Conservation (phyloP, 2,888 invertebrate genomes). For the Geophilus truncorum region DNA sequence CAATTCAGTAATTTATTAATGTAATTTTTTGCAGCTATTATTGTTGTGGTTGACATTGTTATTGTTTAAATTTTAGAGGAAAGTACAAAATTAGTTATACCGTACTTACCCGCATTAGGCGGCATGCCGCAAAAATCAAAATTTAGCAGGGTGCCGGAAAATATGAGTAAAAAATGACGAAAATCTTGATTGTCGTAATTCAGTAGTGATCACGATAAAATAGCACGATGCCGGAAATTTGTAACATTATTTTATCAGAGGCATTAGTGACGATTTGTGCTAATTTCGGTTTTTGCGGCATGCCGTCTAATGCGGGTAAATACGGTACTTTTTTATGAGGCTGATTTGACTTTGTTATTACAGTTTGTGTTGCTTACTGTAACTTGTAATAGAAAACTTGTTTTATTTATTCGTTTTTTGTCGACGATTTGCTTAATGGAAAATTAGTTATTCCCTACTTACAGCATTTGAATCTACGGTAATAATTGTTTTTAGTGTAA, state of each 20-base stretch:
- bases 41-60: not conserved
- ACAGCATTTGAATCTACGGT: not conserved
- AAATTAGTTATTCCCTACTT: not conserved
- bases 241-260: too few species aligned
- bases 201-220: too few species aligned
- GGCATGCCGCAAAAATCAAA: too few species aligned
- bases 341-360: not conserved
- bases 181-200: too few species aligned
- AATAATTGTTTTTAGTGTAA: not conserved
- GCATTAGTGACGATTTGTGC: too few species aligned
- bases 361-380: not conserved
- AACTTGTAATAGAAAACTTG: not conserved
- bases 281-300: too few species aligned
- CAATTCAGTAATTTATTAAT: conserved; percentile 36
- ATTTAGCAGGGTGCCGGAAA: too few species aligned
- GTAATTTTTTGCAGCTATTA: not conserved
- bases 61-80: not conserved
- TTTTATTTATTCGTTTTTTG: not conserved
- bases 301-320: too few species aligned
- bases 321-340: not conserved
- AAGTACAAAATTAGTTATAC: not conserved
- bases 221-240: too few species aligned
- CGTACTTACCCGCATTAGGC: too few species aligned
- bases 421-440: not conserved
- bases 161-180: too few species aligned